These are phyloP conservation scores for Catharus minimus DNA, from an alignment of 2,113 vertebrate genomes.

Conservation along the genomic window DNA sequence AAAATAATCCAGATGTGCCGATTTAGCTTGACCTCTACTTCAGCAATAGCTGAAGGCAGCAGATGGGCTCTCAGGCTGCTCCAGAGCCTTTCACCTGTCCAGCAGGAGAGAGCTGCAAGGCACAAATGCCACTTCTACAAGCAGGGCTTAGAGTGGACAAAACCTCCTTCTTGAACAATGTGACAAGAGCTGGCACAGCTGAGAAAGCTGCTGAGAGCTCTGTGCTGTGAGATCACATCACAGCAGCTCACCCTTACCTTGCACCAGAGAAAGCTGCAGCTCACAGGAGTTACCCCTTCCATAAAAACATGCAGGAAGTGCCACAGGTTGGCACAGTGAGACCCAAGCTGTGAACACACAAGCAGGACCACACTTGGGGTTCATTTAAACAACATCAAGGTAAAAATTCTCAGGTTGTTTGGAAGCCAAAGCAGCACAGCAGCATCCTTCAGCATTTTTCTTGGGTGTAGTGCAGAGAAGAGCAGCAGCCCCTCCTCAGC, in stretches of 20 bases:
- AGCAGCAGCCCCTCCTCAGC: neutral
- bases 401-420: neutral
- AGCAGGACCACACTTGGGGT: neutral
- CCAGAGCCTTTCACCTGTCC: neutral
- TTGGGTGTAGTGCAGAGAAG: neutral
- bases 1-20: neutral
- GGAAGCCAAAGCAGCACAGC: neutral
- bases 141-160: neutral
- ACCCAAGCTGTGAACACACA: neutral
- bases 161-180: neutral
- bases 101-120: neutral
- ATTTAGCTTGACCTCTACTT: neutral
- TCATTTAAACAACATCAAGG: neutral
- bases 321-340: neutral
- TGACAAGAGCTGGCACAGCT: neutral
- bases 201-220: neutral
- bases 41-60: neutral
- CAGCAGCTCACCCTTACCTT: rapidly evolving
- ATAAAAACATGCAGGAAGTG: neutral
- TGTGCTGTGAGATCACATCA: neutral
- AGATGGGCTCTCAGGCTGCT: neutral
- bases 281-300: neutral
- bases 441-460: neutral
- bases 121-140: neutral
- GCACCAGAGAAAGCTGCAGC: neutral